Evolutionary conservation across 2,888 invertebrate genomes (phyloP), one percentile per base, ranked within the genome.

Genomic region (Icerya purchasi): DNA sequence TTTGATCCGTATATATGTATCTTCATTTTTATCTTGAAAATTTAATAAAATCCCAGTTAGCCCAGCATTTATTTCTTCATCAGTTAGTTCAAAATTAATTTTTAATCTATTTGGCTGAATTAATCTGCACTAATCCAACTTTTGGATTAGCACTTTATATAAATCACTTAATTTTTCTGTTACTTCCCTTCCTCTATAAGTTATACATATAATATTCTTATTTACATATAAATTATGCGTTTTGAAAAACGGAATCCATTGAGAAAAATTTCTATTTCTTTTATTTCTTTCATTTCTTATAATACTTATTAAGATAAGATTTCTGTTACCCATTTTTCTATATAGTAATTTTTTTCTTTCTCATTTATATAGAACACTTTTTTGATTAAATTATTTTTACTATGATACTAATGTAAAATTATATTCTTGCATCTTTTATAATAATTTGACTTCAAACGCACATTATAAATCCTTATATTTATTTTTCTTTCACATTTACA

Each of bases 131-230:
- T 55, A 36, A 50, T n/a, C 36, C 18, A 55, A 19, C 36, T 55
- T 55, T 55, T 55, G 55, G 36, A 55, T 55, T 55, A 25, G 20
- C 36, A 55, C 36, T 55, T 55, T 18, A 55, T 55, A 55, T 55
- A 55, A 23, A 25, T 55, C 55, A 25, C 19, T 55, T 21, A 55
- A 55, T 8, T 55, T 55, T 55, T 55, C 55, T 24, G 36, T 55
- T 55, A 55, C 25, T 55, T 55, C 55, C 55, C 55, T 55, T 55
- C 55, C 55, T 55, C 55, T 55, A 55, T 55, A 23, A 55, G 24
- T 19, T 22, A 55, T 21, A 55, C 22, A 55, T 25, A 55, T 55
- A 19, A 24, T 55, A 55, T 55, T 55, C 36, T 55, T 55, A 55
- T 55, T 55, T 55, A 20, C 55, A 55, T 25, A 54, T 18, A 54